Percentiles rank a stretch among this genome's conserved stretches.
These are phyloP conservation scores for Psittacula derbiana DNA, from an alignment of 2,797 vertebrate species.

Conservation along the genomic window DNA sequence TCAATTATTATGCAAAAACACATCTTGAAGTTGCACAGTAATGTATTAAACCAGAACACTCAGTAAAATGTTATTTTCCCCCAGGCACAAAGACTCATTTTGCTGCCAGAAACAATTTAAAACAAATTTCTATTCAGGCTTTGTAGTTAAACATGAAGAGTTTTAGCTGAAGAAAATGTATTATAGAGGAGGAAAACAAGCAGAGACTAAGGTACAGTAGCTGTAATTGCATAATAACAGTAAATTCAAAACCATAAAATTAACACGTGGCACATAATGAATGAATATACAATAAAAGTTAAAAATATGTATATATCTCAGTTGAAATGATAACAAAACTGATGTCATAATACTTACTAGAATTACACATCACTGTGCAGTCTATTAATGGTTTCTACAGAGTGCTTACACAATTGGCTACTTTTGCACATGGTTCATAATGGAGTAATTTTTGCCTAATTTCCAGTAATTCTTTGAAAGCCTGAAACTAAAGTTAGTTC, in stretches of 20 bases:
- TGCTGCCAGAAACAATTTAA: slow-evolving; percentile 64
- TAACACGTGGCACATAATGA: slow-evolving; percentile 29
- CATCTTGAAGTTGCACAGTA: slow-evolving; percentile 47
- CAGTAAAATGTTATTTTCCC: slow-evolving; percentile 59
- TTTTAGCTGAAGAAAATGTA: slow-evolving; percentile 46
- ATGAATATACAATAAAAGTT: neutral
- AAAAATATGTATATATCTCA: neutral
- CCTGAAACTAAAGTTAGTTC: slow-evolving; percentile 1
- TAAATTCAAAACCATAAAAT: slow-evolving; percentile 51
- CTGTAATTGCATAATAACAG: slow-evolving; percentile 28
- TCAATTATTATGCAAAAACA: slow-evolving; percentile 59
- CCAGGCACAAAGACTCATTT: slow-evolving; percentile 48
- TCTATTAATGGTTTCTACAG: slow-evolving; percentile 3
- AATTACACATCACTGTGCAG: neutral
- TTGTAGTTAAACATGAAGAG: slow-evolving; percentile 65
- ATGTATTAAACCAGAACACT: slow-evolving; percentile 53
- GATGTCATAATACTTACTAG: neutral
- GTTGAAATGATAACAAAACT: neutral
- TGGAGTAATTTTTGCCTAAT: neutral
- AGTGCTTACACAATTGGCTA: neutral
- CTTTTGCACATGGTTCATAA: neutral
- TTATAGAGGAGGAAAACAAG: neutral
- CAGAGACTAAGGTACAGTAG: neutral
- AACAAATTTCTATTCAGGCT: slow-evolving; percentile 55
- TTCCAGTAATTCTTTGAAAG: slow-evolving; percentile 41